Conservation (phyloP, 2,888 invertebrate genomes). For the Poecilobothrus nobilitatus region DNA sequence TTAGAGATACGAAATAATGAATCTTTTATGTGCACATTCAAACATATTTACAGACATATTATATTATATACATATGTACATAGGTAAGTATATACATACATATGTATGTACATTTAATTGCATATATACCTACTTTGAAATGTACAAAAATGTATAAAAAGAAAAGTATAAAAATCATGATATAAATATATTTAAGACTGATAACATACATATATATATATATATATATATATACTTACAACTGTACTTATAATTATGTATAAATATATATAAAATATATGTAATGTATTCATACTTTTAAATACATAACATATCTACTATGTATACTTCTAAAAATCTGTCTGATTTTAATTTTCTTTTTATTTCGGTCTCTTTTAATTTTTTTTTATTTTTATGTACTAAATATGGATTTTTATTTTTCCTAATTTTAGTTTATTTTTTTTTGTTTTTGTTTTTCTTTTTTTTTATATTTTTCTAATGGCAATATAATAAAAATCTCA, state of each 20-base stretch:
- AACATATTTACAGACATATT: slow-evolving; percentile 8
- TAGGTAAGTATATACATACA: slow-evolving; percentile 15
- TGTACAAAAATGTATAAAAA: too few relatives aligned
- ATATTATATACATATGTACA: slow-evolving; percentile 12
- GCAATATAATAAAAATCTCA: too few relatives aligned
- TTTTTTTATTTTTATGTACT: too few relatives aligned
- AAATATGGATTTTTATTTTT: too few relatives aligned
- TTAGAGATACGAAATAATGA: neutral
- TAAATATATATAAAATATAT: slow-evolving; percentile 19
- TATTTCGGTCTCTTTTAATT: too few relatives aligned
- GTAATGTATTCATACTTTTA: too few relatives aligned
- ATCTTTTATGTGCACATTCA: neutral
- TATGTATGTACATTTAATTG: slow-evolving; percentile 15
- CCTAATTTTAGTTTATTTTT: slow-evolving; percentile 13
- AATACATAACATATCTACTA: too few relatives aligned
- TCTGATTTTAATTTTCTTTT: too few relatives aligned
- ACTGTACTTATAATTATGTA: slow-evolving; percentile 16
- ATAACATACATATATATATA: slow-evolving; percentile 11
- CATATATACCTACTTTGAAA: neutral
- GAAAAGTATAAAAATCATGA: too few relatives aligned
- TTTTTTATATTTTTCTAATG: too few relatives aligned
- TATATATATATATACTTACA: slow-evolving; percentile 11
- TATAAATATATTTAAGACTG: neutral
- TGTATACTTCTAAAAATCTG: too few relatives aligned
- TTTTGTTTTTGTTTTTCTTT: slow-evolving; percentile 17